phyloP scores from a whole-genome alignment of 2,797 vertebrate genomes.

The Limosa lapponica region DNA sequence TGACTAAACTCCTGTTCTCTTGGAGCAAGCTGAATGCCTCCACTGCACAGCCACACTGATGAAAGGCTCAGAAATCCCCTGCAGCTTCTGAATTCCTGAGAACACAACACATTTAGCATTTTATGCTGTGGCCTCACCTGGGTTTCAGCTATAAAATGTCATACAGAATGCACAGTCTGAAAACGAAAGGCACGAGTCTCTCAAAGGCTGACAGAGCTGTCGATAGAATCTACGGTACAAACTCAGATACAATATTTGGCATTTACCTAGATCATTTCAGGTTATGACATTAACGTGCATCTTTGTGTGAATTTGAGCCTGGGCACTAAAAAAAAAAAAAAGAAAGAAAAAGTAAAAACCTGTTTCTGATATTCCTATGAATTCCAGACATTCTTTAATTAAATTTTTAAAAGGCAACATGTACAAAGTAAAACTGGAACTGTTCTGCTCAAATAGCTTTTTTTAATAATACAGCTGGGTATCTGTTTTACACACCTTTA shows the following conservation, averaged over 20 bases:
- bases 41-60: background rate
- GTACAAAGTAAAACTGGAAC: background rate
- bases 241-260: constrained; percentile 9
- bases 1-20: background rate
- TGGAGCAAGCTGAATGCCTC: background rate
- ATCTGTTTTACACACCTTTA: constrained; percentile 49
- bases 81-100: background rate
- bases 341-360: background rate
- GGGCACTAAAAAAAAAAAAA: background rate
- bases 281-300: constrained; percentile 24
- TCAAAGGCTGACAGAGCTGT: constrained; percentile 44
- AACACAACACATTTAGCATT: constrained; percentile 17
- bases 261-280: constrained; percentile 50
- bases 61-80: constrained; percentile 2
- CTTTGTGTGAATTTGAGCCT: constrained; percentile 4
- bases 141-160: constrained; percentile 29
- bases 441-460: background rate
- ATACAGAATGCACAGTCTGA: background rate
- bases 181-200: background rate
- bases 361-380: constrained; percentile 5
- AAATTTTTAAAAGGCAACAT: constrained; percentile 4
- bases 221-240: background rate
- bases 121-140: background rate
- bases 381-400: constrained; percentile 10
- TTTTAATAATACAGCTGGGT: constrained; percentile 1